These are phyloP conservation scores for Caranx melampygus DNA, from an alignment of 2,113 vertebrate species.

Conservation along the genomic window DNA sequence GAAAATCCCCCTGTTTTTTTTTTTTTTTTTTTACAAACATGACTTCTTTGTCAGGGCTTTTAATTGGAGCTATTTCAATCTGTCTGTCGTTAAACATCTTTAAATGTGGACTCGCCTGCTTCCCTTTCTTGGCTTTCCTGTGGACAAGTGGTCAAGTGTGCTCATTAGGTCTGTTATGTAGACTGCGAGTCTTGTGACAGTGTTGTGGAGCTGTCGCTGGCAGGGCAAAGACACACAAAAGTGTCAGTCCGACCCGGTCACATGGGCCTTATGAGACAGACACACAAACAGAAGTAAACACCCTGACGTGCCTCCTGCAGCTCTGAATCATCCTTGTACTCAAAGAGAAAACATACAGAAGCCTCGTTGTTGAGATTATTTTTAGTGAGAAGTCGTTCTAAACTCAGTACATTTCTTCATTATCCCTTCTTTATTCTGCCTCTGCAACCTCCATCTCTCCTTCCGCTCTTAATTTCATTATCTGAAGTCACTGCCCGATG, in stretches of 20 bases:
- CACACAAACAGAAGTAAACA: slow-evolving; percentile 14
- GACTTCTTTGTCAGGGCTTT: not conserved
- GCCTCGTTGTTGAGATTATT: not conserved
- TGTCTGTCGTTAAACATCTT: not conserved
- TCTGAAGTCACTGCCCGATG: not conserved
- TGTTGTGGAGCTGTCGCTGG: slow-evolving; percentile 28
- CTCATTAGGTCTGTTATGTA: not conserved
- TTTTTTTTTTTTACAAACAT: not conserved
- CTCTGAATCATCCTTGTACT: not conserved
- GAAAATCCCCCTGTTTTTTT: not conserved
- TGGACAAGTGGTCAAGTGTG: slow-evolving; percentile 14
- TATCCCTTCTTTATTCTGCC: slow-evolving; percentile 16
- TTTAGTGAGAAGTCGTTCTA: not conserved
- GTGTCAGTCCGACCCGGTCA: slow-evolving; percentile 27
- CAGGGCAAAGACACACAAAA: slow-evolving; percentile 24
- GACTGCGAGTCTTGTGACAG: slow-evolving; percentile 27
- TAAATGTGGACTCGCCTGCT: not conserved
- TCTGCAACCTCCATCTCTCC: slow-evolving; percentile 1
- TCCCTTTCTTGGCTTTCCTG: slow-evolving; percentile 3
- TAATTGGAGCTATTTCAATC: not conserved
- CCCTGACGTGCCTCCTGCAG: not conserved
- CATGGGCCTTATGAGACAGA: slow-evolving; percentile 19
- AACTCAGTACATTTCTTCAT: slow-evolving; percentile 1
- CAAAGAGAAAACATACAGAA: not conserved
- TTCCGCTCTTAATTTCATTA: slow-evolving; percentile 19